A percentile compares a stretch with the other conserved stretches of the same genome.
These are phyloP conservation scores for Pongo pygmaeus DNA, from an alignment of 2,113 vertebrate genomes.

Conservation along the genomic window DNA sequence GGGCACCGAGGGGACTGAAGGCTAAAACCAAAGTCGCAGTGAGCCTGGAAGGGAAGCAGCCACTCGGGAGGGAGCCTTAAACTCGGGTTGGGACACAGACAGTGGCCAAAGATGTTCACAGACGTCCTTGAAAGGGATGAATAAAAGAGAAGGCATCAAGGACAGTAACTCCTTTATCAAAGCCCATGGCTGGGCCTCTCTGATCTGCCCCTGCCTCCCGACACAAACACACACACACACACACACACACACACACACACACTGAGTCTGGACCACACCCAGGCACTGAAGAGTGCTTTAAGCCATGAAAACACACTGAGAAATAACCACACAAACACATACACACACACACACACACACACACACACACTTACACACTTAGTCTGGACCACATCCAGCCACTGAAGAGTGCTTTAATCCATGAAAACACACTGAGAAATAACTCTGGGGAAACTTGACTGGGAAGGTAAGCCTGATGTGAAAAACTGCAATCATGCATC, in stretches of 20 bases:
- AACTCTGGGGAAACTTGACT: not conserved
- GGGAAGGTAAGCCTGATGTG: not conserved
- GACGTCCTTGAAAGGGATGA: not conserved
- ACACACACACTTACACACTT: not conserved
- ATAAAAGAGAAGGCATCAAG: not conserved
- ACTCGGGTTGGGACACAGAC: accelerated
- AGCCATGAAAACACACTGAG: not conserved
- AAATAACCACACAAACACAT: not conserved
- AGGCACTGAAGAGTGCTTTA: not conserved
- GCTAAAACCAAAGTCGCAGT: not conserved
- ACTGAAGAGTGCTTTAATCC: not conserved
- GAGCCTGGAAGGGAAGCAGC: not conserved
- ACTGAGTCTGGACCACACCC: not conserved
- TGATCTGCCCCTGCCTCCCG: too few species aligned
- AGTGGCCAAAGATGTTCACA: not conserved
- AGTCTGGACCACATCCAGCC: not conserved
- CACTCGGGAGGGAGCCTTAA: not conserved
- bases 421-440: not conserved
- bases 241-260: not conserved
- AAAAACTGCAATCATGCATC: not conserved
- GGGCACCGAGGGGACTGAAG: not conserved
- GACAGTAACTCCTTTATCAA: not conserved
- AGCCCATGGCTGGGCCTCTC: not conserved
- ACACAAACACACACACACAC: not conserved
- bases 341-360: not conserved